These are phyloP conservation scores for Brachystomella parvula DNA, from an alignment of 1,140 invertebrate species.

Conservation along the genomic window DNA sequence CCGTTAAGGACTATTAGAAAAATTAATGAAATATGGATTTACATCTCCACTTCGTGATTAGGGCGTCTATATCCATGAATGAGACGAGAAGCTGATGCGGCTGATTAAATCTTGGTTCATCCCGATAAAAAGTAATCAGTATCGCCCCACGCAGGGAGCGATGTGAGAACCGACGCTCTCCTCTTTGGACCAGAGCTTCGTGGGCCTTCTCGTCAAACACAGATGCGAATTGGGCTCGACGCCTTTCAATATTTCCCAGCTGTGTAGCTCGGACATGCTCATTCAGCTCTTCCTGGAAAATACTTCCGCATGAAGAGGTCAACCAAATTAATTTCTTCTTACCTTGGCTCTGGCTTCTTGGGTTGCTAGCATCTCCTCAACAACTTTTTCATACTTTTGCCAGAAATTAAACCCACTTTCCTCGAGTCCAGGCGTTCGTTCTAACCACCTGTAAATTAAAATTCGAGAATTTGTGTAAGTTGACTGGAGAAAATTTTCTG, in stretches of 20 bases:
- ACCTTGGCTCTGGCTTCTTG: slow-evolving; percentile 56
- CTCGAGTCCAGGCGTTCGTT: slow-evolving; percentile 84
- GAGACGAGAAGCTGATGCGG: slow-evolving; percentile 88
- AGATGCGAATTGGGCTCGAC: slow-evolving; percentile 74
- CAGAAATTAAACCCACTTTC: slow-evolving; percentile 82
- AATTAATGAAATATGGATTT: slow-evolving; percentile 41
- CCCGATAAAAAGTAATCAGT: slow-evolving; percentile 93
- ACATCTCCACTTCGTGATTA: slow-evolving; percentile 99
- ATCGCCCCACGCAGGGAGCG: slow-evolving; percentile 88
- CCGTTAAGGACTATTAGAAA: slow-evolving; percentile 10
- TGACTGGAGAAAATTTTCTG: no score
- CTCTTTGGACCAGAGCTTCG: slow-evolving; percentile 65
- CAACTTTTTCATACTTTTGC: slow-evolving; percentile 74
- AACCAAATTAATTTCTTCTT: slow-evolving; percentile 14
- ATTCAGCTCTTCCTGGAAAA: slow-evolving; percentile 51
- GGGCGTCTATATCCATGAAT: slow-evolving; percentile 94
- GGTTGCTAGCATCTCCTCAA: slow-evolving; percentile 62
- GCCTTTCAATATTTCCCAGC: slow-evolving; percentile 63
- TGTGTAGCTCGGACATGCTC: slow-evolving; percentile 52
- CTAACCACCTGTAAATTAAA: slow-evolving; percentile 60
- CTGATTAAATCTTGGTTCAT: slow-evolving; percentile 92
- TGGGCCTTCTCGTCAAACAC: slow-evolving; percentile 78
- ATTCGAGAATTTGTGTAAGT: no score
- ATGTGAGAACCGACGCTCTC: slow-evolving; percentile 83
- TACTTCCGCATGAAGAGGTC: slow-evolving; percentile 13